These are phyloP conservation scores for Agraylea sexmaculata DNA, from an alignment of 1,140 invertebrate species.

Conservation along the genomic window DNA sequence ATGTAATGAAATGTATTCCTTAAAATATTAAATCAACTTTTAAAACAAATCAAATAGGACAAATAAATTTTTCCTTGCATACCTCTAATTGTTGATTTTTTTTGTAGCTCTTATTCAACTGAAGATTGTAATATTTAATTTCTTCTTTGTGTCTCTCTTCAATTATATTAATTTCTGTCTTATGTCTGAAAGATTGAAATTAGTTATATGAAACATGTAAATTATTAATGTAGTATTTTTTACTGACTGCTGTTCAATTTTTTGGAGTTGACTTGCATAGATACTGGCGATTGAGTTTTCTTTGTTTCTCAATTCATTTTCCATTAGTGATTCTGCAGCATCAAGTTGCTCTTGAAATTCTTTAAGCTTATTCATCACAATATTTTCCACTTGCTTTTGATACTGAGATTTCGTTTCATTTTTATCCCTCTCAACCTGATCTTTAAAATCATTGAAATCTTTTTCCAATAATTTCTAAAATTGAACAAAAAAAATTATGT, in stretches of 20 bases:
- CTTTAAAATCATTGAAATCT: constrained; percentile 41
- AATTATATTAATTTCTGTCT: constrained; percentile 57
- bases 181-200: constrained; percentile 44
- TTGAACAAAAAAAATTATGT: constrained; percentile 6
- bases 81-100: constrained; percentile 50
- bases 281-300: constrained; percentile 54
- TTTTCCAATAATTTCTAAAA: constrained; percentile 41
- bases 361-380: constrained; percentile 59
- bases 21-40: constrained; percentile 2
- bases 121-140: constrained; percentile 51
- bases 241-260: constrained; percentile 59
- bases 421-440: constrained; percentile 51
- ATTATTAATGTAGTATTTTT: constrained; percentile 10
- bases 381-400: constrained; percentile 65
- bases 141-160: constrained; percentile 69
- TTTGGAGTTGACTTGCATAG: constrained; percentile 55
- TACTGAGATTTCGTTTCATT: constrained; percentile 59
- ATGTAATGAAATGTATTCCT: constrained; percentile 32
- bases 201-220: constrained; percentile 1
- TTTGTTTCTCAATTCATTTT: constrained; percentile 49
- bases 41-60: constrained; percentile 1
- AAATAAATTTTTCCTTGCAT: constrained; percentile 16
- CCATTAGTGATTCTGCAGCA: constrained; percentile 48
- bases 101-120: constrained; percentile 52
- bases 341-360: constrained; percentile 69